Evolutionary conservation across 2,113 vertebrate species (phyloP).

Genomic region (Hylia prasina): DNA sequence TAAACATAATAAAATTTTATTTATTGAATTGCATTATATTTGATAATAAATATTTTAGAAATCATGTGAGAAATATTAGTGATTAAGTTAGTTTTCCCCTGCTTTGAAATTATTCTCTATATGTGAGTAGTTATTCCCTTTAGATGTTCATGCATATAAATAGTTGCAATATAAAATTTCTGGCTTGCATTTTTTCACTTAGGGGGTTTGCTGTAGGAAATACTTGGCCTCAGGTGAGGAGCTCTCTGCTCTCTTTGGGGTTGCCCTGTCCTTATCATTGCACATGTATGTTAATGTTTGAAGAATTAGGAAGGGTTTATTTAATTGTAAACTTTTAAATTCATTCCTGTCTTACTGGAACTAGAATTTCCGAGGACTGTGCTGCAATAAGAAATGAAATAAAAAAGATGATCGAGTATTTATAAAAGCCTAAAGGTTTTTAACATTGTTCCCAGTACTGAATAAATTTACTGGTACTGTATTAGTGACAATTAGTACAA

Average conservation of each 20-base stretch:
- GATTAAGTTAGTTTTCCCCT: neutral
- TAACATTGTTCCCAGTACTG: neutral
- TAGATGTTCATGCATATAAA: neutral
- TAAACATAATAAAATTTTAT: neutral
- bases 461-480: neutral
- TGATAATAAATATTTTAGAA: neutral
- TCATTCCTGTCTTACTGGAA: neutral
- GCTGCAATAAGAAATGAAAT: neutral
- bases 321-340: neutral
- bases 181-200: neutral
- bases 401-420: fast-evolving
- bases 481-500: neutral
- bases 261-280: neutral
- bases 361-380: fast-evolving
- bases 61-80: neutral
- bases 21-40: neutral
- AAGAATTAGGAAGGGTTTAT: neutral
- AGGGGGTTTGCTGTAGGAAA: neutral
- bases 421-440: neutral
- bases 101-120: neutral
- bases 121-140: neutral
- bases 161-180: neutral
- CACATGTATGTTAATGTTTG: neutral
- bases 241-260: neutral
- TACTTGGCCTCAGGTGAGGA: neutral